Evolutionary conservation across 2,113 vertebrate genomes (phyloP), one percentile per base, ranked within the genome.

Genomic region (Dicentrarchus labrax): DNA sequence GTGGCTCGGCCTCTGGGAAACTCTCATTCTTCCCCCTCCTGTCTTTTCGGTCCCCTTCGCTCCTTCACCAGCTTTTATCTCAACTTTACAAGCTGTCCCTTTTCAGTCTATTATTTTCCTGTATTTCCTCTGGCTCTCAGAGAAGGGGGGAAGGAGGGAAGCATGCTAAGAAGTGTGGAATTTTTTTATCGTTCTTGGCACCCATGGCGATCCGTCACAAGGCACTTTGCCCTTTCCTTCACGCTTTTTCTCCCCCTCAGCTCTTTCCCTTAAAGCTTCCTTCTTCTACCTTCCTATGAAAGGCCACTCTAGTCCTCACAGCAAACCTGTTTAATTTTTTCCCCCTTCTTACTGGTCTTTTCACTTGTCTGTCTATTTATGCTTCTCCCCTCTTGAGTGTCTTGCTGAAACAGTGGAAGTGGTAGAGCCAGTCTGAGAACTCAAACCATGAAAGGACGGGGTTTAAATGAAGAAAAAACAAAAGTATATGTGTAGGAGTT

Each of bases 91-190:
- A 94, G 89, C 93, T 90, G 84, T 86, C 89, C 91, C 92, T 92
- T 93, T 94, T 94, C 94, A 92, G 92, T 89, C 92, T 80, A 91
- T 95, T 94, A 94, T 94, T 95, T 30, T 94, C 90, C 81, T 91
- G 87, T 83, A 85, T 89, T 93, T 91, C 89, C 79, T 87, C 83
- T 48, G 75, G 79, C 67, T 85, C 69, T 83, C 51, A n/a, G 82
- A 88, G 87, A 88, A 83, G 67, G 54, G 79, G 56, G 80, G 56
- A 67, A 65, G 53, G 78, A 82, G 85, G 85, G 90, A 81, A 83
- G 82, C 85, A 76, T 78, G 86, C 81, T 87, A 88, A 93, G 89
- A 94, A 90, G 90, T 93, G 91, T 94, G 90, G 88, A 90, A 88
- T 91, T 93, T 91, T 85, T 81, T 87, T 92, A 89, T 91, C 88